Evolutionary conservation across 2,797 vertebrate species (phyloP).

Genomic region (Silurus lanzhouensis): DNA sequence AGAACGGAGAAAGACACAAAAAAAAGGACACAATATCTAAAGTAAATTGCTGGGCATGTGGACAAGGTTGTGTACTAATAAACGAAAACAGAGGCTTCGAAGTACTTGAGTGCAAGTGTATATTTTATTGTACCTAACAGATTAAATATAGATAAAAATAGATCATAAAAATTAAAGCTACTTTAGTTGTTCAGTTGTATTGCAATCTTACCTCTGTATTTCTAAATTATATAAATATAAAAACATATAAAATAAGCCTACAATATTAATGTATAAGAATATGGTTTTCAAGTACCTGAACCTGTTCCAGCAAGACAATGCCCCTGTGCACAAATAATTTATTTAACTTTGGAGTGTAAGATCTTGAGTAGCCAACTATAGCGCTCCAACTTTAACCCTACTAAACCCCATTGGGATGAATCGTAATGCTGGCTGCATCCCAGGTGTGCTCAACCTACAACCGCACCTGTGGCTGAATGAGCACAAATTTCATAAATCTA

Average conservation of each 20-base stretch:
- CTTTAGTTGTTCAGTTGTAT: not conserved
- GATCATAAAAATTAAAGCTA: not conserved
- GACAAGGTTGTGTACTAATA: not conserved
- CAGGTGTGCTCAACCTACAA: too few species aligned
- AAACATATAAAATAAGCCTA: not conserved
- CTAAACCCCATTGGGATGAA: too few species aligned
- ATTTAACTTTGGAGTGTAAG: too few species aligned
- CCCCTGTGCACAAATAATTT: too few species aligned
- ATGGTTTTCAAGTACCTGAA: not conserved
- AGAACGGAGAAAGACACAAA: slow-evolving; percentile 2
- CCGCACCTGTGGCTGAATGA: too few species aligned
- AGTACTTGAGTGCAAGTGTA: not conserved
- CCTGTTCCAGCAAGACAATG: too few species aligned
- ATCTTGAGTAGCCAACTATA: too few species aligned
- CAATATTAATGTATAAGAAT: not conserved
- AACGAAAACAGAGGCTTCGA: too few species aligned
- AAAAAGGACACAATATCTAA: slow-evolving; percentile 4
- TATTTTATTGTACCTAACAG: not conserved
- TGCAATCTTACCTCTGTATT: not conserved
- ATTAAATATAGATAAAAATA: not conserved
- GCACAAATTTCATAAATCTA: too few species aligned
- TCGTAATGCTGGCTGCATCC: too few species aligned
- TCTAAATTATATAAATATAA: too few species aligned
- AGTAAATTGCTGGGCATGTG: not conserved
- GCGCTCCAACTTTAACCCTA: too few species aligned